phyloP scores from a whole-genome alignment of 2,888 invertebrate genomes.

The Cyclophora punctaria region DNA sequence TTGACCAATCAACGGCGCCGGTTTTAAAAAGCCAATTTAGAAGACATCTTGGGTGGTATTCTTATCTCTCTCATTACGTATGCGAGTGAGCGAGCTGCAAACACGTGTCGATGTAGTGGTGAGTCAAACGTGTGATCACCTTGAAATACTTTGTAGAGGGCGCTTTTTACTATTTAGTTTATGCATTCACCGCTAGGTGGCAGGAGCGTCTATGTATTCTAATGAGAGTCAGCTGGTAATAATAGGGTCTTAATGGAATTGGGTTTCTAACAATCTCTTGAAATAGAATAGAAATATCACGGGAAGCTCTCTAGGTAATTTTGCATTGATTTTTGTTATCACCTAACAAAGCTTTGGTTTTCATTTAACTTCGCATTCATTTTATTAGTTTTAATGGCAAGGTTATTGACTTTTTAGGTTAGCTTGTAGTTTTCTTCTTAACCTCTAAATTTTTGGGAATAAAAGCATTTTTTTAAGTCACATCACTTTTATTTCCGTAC shows the following conservation, averaged over 20 bases:
- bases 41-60: conserved; percentile 46
- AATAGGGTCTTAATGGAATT: conserved; percentile 31
- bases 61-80: conserved; percentile 48
- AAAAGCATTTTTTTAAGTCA: too few species aligned
- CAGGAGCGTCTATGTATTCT: conserved; percentile 16
- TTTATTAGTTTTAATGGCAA: too few species aligned
- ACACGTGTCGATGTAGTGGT: conserved; percentile 41
- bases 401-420: too few species aligned
- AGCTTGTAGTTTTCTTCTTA: too few species aligned
- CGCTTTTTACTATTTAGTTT: conserved; percentile 44
- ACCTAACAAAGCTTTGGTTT: background rate
- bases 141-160: conserved; percentile 40
- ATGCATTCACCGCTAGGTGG: conserved; percentile 40
- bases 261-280: conserved; percentile 18
- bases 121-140: conserved; percentile 21
- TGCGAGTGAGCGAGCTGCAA: conserved; percentile 42
- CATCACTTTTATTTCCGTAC: too few species aligned
- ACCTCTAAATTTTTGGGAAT: too few species aligned
- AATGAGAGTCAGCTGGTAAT: conserved; percentile 38
- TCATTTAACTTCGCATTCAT: too few species aligned
- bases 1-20: conserved; percentile 59
- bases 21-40: conserved; percentile 53
- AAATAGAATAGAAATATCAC: conserved; percentile 12
- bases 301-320: conserved; percentile 7
- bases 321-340: background rate